Percentiles rank a stretch among this genome's conserved stretches.
Evolutionary conservation across 53 echinoderm and acorn worm genomes (phyloP).

Genomic region (Henricia sp.): DNA sequence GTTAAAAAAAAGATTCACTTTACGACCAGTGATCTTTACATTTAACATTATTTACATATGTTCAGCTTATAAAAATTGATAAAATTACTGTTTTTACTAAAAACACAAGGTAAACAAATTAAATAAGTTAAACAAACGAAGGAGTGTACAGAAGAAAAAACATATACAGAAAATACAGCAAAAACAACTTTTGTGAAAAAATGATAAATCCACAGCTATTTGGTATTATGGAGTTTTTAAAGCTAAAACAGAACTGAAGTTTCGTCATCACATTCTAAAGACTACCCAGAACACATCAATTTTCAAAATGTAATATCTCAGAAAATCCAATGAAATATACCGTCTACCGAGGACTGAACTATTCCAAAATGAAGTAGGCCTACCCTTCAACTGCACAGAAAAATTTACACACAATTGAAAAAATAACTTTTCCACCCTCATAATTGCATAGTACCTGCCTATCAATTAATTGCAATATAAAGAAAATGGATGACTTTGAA

Average conservation of each 20-base stretch:
- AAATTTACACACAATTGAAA: constrained; percentile 42
- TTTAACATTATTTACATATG: constrained; percentile 53
- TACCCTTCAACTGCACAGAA: background rate
- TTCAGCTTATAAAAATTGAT: constrained; percentile 53
- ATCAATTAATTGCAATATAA: constrained; percentile 42
- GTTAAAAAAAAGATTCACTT: background rate
- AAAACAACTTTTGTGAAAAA: too few species aligned
- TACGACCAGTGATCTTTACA: constrained; percentile 23
- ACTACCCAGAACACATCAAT: too few species aligned
- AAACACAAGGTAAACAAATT: constrained; percentile 49
- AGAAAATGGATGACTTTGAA: background rate
- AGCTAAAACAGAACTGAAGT: too few species aligned
- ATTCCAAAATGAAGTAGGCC: constrained; percentile 8
- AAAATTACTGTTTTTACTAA: constrained; percentile 15
- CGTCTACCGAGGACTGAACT: background rate
- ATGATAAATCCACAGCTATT: too few species aligned
- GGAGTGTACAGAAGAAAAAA: background rate
- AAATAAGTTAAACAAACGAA: constrained; percentile 27
- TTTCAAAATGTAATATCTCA: too few species aligned
- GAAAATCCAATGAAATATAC: too few species aligned
- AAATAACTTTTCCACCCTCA: constrained; percentile 41
- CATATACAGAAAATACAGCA: too few species aligned
- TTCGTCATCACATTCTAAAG: too few species aligned
- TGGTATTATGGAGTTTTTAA: too few species aligned
- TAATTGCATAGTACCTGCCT: constrained; percentile 62